Base-by-base conservation (phyloP, 2,797 vertebrate genomes). In the Etheostoma perlongum region DNA sequence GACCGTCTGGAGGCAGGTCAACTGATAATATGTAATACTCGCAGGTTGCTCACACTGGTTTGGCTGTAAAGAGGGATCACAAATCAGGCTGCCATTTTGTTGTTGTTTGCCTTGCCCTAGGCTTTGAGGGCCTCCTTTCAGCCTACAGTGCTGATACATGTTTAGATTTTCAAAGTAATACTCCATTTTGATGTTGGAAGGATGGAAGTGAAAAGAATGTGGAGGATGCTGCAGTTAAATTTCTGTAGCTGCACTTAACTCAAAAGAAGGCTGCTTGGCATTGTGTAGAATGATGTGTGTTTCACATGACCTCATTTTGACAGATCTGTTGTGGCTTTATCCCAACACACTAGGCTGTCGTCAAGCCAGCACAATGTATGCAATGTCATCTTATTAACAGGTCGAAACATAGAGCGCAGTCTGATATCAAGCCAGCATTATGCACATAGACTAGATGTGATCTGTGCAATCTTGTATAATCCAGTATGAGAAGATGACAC, bases 11-110 rank as follows among this genome's bases (percentile, higher is more conserved):
- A 85, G 64, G 78, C 67, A 71, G 74, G 68, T 87, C 62, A 68
- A 65, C n/a, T 70, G 59, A 14, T 71, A 49, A 79, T 79, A 72
- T 72, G 48, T 66, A 53, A 71, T 27, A 60, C 40, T 61, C 16
- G 7, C 59, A 74, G 64, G 62, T 74, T 76, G 69, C 40, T 75
- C 62, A 47, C n/a, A 51, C 15, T 64, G 66, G 60, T 76, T 85
- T 74, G 57, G 79, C 65, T 76, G 55, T 27, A 70, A 58, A 73
- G 71, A 54, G 19, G 46, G 44, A 74, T 36, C 52, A 73, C 78
- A 80, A 78, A 81, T 81, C 51, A 75, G 55, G 25, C 58, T 68
- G 51, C 63, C 63, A 80, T 83, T 80, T 82, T 86, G 77, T 65
- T 75, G 36, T 66, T 78, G 33, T 55, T 69, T 66, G 8, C 21